phyloP scores from a whole-genome alignment of 2,797 vertebrate genomes.

The Myotis pilosus region DNA sequence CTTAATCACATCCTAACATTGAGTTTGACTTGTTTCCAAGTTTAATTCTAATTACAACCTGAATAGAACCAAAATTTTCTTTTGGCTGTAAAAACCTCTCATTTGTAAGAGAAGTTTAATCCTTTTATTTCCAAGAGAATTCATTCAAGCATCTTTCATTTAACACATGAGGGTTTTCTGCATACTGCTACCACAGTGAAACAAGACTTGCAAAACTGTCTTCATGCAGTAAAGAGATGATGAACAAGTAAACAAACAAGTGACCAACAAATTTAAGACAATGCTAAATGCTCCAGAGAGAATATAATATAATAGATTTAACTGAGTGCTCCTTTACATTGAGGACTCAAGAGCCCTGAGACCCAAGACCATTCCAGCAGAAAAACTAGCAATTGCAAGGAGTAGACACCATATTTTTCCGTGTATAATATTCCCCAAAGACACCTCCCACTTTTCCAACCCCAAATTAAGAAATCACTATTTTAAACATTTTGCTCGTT shows the following conservation, averaged over 20 bases:
- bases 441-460: too few species aligned
- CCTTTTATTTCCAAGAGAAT: slow-evolving; percentile 27
- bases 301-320: background rate
- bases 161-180: background rate
- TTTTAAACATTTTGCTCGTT: too few species aligned
- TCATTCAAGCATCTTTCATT: background rate
- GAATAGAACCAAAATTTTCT: slow-evolving; percentile 38
- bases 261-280: background rate
- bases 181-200: background rate
- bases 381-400: background rate
- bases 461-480: too few species aligned
- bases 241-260: background rate
- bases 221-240: background rate
- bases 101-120: slow-evolving; percentile 43
- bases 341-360: background rate
- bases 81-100: slow-evolving; percentile 27
- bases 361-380: background rate
- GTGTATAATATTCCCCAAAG: too few species aligned
- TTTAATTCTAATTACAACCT: slow-evolving; percentile 38
- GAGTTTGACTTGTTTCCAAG: slow-evolving; percentile 50
- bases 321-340: background rate
- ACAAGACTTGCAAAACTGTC: background rate
- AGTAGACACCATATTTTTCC: too few species aligned
- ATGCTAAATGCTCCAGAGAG: background rate
- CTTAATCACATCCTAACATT: slow-evolving; percentile 44